These are phyloP conservation scores for Sebastes steindachneri DNA, from an alignment of 2,797 vertebrate species.

Conservation along the genomic window DNA sequence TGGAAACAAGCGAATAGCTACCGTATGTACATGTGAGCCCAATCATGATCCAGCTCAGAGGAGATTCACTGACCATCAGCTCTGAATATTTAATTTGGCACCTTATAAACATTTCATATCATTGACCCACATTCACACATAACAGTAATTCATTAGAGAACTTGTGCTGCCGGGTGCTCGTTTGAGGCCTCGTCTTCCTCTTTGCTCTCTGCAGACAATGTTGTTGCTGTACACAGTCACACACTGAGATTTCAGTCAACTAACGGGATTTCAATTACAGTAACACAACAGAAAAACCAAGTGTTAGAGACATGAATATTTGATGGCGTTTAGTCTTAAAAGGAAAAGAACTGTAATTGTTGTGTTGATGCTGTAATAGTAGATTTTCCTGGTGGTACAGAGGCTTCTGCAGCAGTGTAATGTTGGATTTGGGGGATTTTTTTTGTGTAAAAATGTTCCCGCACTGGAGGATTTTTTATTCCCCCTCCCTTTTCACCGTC, in stretches of 20 bases:
- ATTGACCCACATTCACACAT: slow-evolving; percentile 69
- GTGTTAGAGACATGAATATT: slow-evolving; percentile 46
- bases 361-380: not conserved
- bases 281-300: not conserved
- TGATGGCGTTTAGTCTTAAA: slow-evolving; percentile 37
- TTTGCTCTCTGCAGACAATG: slow-evolving; percentile 6
- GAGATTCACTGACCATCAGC: slow-evolving; percentile 57
- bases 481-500: slow-evolving; percentile 24
- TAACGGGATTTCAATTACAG: slow-evolving; percentile 29
- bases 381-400: not conserved
- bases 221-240: not conserved
- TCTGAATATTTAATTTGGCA: slow-evolving; percentile 61
- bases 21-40: slow-evolving; percentile 7
- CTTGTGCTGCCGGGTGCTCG: slow-evolving; percentile 27
- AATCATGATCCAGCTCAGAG: not conserved
- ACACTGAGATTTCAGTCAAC: not conserved
- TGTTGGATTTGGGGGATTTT: slow-evolving; percentile 7
- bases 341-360: slow-evolving; percentile 13
- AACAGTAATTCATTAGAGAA: slow-evolving; percentile 65
- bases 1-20: not conserved
- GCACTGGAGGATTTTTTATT: not conserved
- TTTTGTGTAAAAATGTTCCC: not conserved
- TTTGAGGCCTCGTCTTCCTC: slow-evolving; percentile 13
- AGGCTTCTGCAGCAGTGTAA: not conserved
- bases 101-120: slow-evolving; percentile 75